Evolutionary conservation across 2,113 vertebrate genomes (phyloP).

Genomic region (Cebidichthys violaceus): DNA sequence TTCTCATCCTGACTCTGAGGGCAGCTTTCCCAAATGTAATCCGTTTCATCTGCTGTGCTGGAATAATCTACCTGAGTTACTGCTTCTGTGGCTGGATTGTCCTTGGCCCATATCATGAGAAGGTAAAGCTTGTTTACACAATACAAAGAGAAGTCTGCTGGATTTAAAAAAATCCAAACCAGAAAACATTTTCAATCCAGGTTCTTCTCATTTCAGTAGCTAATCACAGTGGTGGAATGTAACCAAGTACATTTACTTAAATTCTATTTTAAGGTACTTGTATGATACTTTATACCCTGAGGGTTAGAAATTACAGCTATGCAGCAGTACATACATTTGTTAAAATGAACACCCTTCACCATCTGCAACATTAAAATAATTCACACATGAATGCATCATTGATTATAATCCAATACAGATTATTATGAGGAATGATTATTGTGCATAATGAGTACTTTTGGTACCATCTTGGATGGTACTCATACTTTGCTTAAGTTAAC

Average conservation of each 20-base stretch:
- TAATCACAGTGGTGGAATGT: neutral
- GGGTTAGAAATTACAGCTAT: neutral
- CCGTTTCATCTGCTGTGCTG: slow-evolving; percentile 93
- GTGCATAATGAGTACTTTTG: neutral
- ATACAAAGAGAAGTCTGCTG: neutral
- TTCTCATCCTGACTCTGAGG: slow-evolving; percentile 87
- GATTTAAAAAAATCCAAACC: neutral
- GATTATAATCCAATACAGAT: no score
- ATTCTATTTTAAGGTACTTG: neutral
- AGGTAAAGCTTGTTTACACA: slow-evolving; percentile 78
- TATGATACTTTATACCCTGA: neutral
- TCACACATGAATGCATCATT: neutral
- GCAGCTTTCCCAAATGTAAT: slow-evolving; percentile 92
- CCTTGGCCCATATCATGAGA: slow-evolving; percentile 93
- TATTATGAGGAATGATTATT: neutral
- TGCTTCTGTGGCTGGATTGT: slow-evolving; percentile 98
- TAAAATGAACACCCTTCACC: neutral
- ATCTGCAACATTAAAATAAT: neutral
- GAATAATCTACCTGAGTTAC: slow-evolving; percentile 96
- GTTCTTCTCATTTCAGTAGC: neutral
- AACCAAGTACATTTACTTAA: neutral
- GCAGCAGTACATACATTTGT: neutral
- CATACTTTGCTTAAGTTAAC: no score
- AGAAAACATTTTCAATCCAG: neutral
- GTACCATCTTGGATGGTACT: neutral